Conservation (phyloP, 2,888 invertebrate species). For the Galerucella pusilla region DNA sequence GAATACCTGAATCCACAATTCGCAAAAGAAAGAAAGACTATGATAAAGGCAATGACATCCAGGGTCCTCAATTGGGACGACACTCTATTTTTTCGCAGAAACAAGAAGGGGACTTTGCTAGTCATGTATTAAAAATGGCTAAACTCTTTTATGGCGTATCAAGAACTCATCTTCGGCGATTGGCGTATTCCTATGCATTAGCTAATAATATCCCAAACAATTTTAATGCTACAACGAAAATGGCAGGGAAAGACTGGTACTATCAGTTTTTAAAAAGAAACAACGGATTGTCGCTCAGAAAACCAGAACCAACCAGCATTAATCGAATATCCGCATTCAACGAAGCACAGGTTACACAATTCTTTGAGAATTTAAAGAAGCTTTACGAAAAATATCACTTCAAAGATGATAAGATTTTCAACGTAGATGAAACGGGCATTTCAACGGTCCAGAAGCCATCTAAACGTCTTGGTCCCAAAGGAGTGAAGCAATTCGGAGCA, state of each 20-base stretch:
- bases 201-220: neutral
- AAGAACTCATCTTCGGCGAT: neutral
- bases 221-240: neutral
- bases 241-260: neutral
- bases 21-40: constrained; percentile 41
- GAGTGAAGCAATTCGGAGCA: neutral
- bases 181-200: constrained; percentile 2
- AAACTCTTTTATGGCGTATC: constrained; percentile 36
- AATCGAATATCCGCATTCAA: too few species aligned
- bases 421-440: neutral
- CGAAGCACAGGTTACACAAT: neutral
- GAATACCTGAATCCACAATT: constrained; percentile 41
- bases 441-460: neutral
- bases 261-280: too few species aligned
- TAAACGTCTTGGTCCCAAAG: neutral
- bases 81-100: constrained; percentile 35
- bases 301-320: too few species aligned
- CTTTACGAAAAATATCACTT: constrained; percentile 12
- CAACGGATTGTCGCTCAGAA: too few species aligned
- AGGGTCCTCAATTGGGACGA: constrained; percentile 35
- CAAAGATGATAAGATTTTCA: neutral
- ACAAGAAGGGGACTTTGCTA: constrained; percentile 38
- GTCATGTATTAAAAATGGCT: constrained; percentile 37
- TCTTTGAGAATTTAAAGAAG: neutral
- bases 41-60: constrained; percentile 38